These are phyloP conservation scores for Cheilosia variabilis DNA, from an alignment of 2,888 invertebrate genomes.

Conservation along the genomic window DNA sequence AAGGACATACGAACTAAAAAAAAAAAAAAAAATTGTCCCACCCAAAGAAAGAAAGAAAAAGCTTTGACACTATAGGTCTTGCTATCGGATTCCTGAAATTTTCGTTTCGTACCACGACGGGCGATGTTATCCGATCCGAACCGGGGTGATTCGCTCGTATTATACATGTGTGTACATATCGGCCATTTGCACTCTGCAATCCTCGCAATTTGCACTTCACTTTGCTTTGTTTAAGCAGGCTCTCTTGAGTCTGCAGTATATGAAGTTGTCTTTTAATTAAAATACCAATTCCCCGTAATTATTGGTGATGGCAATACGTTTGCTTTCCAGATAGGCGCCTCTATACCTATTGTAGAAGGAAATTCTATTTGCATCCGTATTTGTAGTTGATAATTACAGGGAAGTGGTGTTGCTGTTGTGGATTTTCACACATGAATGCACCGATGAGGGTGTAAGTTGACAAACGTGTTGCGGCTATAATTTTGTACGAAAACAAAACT, in stretches of 20 bases:
- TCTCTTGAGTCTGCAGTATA: slow-evolving; percentile 24
- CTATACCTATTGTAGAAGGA: neutral
- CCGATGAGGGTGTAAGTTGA: neutral
- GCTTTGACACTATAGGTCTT: slow-evolving; percentile 62
- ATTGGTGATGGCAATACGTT: slow-evolving; percentile 57
- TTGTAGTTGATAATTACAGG: slow-evolving; percentile 60
- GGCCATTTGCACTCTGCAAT: slow-evolving; percentile 28
- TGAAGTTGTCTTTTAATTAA: slow-evolving; percentile 73
- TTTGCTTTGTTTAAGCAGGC: slow-evolving; percentile 54
- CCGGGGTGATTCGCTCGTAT: neutral
- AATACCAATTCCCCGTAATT: slow-evolving; percentile 68
- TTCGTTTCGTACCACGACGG: slow-evolving; percentile 21
- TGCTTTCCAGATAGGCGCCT: slow-evolving; percentile 5
- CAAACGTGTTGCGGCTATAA: neutral
- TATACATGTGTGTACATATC: neutral
- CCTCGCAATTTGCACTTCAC: slow-evolving; percentile 46
- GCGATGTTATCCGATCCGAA: slow-evolving; percentile 5
- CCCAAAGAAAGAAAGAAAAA: slow-evolving; percentile 13
- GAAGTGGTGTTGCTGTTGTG: slow-evolving; percentile 1
- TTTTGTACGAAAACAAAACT: too few relatives aligned
- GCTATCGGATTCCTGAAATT: slow-evolving; percentile 62
- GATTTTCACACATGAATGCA: slow-evolving; percentile 4
- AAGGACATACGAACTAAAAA: slow-evolving; percentile 1
- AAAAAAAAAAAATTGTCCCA: neutral
- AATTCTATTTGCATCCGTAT: slow-evolving; percentile 62